Base-by-base conservation (phyloP, 2,797 vertebrate genomes). In the Sylvilagus floridanus region DNA sequence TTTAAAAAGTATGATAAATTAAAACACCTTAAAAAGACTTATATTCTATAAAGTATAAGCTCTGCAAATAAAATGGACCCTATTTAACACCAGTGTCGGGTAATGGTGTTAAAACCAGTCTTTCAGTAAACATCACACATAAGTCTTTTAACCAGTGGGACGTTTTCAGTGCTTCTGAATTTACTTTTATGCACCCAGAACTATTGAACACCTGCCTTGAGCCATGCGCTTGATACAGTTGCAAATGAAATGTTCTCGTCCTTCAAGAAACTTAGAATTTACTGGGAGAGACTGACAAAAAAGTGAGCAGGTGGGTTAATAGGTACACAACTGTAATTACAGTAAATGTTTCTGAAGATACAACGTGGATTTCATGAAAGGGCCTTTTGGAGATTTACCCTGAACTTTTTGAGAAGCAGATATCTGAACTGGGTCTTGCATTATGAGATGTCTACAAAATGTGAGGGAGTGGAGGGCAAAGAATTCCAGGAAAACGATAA, bases 401-500 rank as follows among this genome's bases (percentile, higher is more conserved):
- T 77, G 66, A 68, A 32, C 50, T 73, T 79, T 28, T 75, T 32
- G 71, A 78, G 79, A 95, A 86, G 28, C 4, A 35, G 52, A 79
- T 22, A 52, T 81, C 73, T 84, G 6, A 42, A 2, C 17, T 76
- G 19, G 8, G 10, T 72, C 22, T 47, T 65, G 0, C 66, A 11
- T 35, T 28, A 65, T n/a, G 60, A 81, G 37, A 72, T 54, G 30
- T n/a, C 30, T 89, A 26, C 52, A 35, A 73, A 75, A 35, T n/a
- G 50, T n/a, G 30, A 90, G 4, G 9, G 30, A 54, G 62, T 35
- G 28, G 47, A 88, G 11, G 57, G 21, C 63, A 93, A 75, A 88
- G 26, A 79, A 84, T 52, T 89, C 35, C 75, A 87, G n/a, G 37
- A 60, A n/a, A 78, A 89, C 52, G 73, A 89, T 52, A 32, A 50